These are phyloP conservation scores for Stegostoma tigrinum DNA, from an alignment of 2,113 vertebrate species.

Conservation along the genomic window DNA sequence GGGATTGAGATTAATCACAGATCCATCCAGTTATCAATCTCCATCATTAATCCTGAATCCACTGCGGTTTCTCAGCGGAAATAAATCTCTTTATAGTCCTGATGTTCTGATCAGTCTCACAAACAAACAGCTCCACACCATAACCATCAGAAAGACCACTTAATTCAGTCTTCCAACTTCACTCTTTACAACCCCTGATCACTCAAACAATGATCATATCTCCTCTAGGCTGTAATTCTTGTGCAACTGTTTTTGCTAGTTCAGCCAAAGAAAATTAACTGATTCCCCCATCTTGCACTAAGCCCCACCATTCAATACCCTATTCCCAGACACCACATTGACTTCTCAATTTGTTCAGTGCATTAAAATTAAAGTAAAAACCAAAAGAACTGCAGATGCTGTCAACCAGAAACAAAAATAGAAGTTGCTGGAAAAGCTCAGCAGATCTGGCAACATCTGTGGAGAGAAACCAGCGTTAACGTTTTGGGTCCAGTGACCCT, in stretches of 20 bases:
- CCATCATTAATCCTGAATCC: neutral
- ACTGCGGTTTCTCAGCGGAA: neutral
- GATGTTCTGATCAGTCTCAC: neutral
- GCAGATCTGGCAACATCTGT: too few relatives aligned
- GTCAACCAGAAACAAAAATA: too few relatives aligned
- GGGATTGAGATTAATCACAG: neutral
- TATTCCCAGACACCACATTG: neutral
- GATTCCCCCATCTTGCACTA: neutral
- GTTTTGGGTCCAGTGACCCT: too few relatives aligned
- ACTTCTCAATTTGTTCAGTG: neutral
- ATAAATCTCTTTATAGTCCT: neutral
- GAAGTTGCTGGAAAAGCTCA: too few relatives aligned
- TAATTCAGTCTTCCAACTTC: neutral
- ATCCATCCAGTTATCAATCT: neutral
- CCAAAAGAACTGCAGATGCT: too few relatives aligned
- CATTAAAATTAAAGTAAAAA: neutral
- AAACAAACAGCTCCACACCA: neutral
- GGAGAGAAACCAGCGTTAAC: too few relatives aligned
- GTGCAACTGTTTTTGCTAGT: neutral
- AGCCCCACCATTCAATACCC: neutral
- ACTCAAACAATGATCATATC: neutral
- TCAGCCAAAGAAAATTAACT: neutral
- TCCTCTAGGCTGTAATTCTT: neutral
- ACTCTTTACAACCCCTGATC: neutral
- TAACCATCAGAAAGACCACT: neutral